Conservation (phyloP, 2,888 invertebrate genomes). For the Microchrysa polita region DNA sequence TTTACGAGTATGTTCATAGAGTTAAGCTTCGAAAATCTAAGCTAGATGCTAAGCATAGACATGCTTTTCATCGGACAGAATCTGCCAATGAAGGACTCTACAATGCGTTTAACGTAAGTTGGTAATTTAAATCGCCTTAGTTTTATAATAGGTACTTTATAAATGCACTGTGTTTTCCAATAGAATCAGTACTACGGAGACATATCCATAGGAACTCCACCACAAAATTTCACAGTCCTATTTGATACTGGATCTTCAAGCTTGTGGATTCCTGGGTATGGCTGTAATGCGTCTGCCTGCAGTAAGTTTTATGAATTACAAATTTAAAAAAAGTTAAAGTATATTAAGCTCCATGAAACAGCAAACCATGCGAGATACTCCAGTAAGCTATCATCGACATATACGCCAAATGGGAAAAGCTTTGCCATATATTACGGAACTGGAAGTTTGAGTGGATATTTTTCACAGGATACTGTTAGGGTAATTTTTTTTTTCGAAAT, state of each 20-base stretch:
- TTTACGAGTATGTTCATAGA: neutral
- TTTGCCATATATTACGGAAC: constrained; percentile 96
- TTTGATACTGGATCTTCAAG: constrained; percentile 99
- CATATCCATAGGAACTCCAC: constrained; percentile 90
- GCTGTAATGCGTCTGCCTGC: constrained; percentile 93
- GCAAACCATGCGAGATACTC: constrained; percentile 97
- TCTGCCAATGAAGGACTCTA: neutral
- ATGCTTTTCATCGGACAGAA: neutral
- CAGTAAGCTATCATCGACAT: constrained; percentile 83
- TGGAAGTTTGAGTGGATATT: constrained; percentile 94
- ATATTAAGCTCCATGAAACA: constrained; percentile 61
- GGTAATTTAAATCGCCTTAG: neutral
- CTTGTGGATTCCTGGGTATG: constrained; percentile 98
- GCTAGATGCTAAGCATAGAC: neutral
- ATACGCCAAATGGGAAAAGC: constrained; percentile 80
- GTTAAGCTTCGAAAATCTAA: constrained; percentile 25
- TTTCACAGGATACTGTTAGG: constrained; percentile 87
- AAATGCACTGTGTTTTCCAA: constrained; percentile 47
- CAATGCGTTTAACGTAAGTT: constrained; percentile 36
- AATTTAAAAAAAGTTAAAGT: neutral
- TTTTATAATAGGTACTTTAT: neutral
- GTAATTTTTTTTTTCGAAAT: constrained; percentile 70
- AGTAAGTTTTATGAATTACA: constrained; percentile 69
- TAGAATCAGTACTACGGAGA: constrained; percentile 96
- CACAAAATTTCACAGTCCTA: constrained; percentile 92